phyloP scores from a whole-genome alignment of 2,888 invertebrate species.

The Nematopogon swammerdamellus region DNA sequence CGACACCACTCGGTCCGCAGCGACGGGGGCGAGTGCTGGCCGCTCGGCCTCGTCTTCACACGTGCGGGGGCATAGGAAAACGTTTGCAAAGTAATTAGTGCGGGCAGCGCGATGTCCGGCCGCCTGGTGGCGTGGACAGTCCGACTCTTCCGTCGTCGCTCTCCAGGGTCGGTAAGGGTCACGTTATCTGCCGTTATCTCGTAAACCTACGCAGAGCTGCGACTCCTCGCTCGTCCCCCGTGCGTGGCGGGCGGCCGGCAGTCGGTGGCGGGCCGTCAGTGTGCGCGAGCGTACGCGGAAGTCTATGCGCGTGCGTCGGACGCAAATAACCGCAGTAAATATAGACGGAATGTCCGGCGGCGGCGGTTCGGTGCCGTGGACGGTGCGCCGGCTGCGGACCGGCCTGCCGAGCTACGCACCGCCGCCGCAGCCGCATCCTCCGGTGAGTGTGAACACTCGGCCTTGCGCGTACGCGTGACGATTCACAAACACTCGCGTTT shows the following conservation, averaged over 20 bases:
- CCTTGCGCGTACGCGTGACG: neutral
- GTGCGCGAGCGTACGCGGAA: slow-evolving; percentile 51
- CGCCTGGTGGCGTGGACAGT: slow-evolving; percentile 41
- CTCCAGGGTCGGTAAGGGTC: slow-evolving; percentile 36
- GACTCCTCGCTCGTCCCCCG: slow-evolving; percentile 6
- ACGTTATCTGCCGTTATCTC: neutral
- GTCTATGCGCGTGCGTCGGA: slow-evolving; percentile 51
- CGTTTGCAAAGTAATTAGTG: neutral
- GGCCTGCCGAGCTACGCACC: slow-evolving; percentile 46
- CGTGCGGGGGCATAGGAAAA: neutral
- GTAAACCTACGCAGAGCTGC: slow-evolving; percentile 12
- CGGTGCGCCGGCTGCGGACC: slow-evolving; percentile 59
- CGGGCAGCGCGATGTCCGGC: slow-evolving; percentile 24
- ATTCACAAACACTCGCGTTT: slow-evolving; percentile 25
- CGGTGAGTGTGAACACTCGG: slow-evolving; percentile 29
- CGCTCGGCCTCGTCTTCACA: neutral
- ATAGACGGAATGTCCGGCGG: slow-evolving; percentile 52
- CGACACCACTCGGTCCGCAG: neutral
- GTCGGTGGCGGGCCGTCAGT: slow-evolving; percentile 44
- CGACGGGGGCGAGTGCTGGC: too few species aligned
- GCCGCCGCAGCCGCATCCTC: slow-evolving; percentile 32
- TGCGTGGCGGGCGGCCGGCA: slow-evolving; percentile 16
- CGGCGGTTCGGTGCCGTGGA: slow-evolving; percentile 69
- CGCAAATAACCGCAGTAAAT: slow-evolving; percentile 54
- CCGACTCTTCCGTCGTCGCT: slow-evolving; percentile 45